These are phyloP conservation scores for Cephus nigrinus DNA, from an alignment of 2,888 invertebrate species.

Conservation along the genomic window DNA sequence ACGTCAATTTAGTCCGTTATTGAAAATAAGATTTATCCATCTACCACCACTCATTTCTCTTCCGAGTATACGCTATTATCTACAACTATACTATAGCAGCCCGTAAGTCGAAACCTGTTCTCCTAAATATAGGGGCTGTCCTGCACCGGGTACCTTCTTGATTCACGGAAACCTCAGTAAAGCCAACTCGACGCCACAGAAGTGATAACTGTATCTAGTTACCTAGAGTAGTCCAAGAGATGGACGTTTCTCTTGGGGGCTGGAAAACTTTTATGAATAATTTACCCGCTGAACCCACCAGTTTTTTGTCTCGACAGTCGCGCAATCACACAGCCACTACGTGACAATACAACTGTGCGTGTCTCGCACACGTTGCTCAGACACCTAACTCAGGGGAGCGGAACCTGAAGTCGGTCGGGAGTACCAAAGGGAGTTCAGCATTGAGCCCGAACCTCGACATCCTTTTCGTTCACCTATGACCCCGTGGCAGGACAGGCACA, in stretches of 20 bases:
- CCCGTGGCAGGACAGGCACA: constrained; percentile 22
- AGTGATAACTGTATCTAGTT: background rate
- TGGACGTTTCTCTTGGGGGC: constrained; percentile 17
- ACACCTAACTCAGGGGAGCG: background rate
- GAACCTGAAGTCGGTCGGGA: background rate
- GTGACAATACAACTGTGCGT: constrained; percentile 17
- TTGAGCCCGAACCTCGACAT: constrained; percentile 28
- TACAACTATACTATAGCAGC: background rate
- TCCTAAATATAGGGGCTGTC: background rate
- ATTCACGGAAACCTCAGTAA: background rate
- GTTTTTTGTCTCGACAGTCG: constrained; percentile 22
- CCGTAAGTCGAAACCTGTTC: background rate
- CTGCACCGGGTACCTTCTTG: background rate
- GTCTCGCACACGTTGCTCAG: constrained; percentile 14
- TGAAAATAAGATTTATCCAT: background rate
- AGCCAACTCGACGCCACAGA: background rate
- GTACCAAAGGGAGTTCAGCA: background rate
- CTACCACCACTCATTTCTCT: background rate
- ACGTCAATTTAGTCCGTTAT: background rate
- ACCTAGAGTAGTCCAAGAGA: background rate
- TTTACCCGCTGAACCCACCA: constrained; percentile 23
- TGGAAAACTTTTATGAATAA: constrained; percentile 31
- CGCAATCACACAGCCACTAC: constrained; percentile 15
- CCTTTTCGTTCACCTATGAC: constrained; percentile 47
- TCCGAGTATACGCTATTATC: background rate